A percentile compares a stretch with the other conserved stretches of the same genome.
These are phyloP conservation scores for Zaprionus lineosus DNA, from an alignment of 2,888 invertebrate genomes.

Conservation along the genomic window DNA sequence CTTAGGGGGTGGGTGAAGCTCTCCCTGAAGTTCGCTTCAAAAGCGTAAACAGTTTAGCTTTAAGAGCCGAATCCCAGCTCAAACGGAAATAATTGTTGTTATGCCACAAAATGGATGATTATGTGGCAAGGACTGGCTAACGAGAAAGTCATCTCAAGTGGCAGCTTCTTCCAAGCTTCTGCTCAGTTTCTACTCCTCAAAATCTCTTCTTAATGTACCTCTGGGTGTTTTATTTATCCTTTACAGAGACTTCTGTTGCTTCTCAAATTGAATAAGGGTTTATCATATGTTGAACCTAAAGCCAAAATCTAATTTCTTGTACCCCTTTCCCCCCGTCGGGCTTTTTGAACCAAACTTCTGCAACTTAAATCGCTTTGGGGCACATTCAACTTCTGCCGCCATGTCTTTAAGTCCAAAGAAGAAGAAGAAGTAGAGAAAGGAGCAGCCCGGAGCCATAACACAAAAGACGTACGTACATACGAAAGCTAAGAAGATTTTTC, in stretches of 20 bases:
- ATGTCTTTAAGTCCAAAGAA: constrained; percentile 18
- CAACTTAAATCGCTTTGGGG: constrained; percentile 42
- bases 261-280: constrained; percentile 4
- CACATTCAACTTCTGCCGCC: constrained; percentile 44
- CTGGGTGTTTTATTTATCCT: too few species aligned
- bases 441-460: constrained; percentile 33
- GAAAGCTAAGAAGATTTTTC: constrained; percentile 53
- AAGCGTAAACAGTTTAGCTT: constrained; percentile 62
- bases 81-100: constrained; percentile 50
- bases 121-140: constrained; percentile 10
- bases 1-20: too few species aligned
- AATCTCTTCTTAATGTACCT: too few species aligned
- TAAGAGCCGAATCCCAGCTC: constrained; percentile 38
- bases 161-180: too few species aligned
- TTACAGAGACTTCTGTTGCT: constrained; percentile 8
- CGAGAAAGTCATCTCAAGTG: constrained; percentile 20
- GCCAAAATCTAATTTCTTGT: constrained; percentile 27
- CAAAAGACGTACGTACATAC: constrained; percentile 28
- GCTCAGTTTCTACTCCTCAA: too few species aligned
- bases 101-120: neutral
- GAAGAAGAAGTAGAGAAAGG: too few species aligned
- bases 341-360: constrained; percentile 2
- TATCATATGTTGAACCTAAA: constrained; percentile 6
- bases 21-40: constrained; percentile 42
- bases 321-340: neutral